Evolutionary conservation across 2,797 vertebrate species (phyloP), one percentile per base, ranked within the genome.

Genomic region (Poecile montanus): DNA sequence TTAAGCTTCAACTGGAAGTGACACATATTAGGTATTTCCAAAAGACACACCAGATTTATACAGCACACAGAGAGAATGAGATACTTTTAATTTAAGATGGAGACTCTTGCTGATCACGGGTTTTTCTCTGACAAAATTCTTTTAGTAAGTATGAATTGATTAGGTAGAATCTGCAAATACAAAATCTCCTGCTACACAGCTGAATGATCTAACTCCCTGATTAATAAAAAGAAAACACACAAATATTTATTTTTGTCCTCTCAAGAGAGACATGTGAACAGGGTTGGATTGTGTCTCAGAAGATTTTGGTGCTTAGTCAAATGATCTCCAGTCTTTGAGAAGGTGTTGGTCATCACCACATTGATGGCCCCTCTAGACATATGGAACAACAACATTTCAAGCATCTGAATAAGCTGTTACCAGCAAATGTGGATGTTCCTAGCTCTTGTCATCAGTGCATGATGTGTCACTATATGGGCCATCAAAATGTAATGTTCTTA

Each of bases 21-120:
- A 91, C 73, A 84, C 32, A 14, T 90, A 62, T 16, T 75, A 78
- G 62, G 53, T 78, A 81, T 86, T 94, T 93, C 51, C 73, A 89
- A 92, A 94, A 92, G 47, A 67, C 51, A 56, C 0, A 0, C 19
- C 36, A 63, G 56, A 89, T 89, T 91, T 86, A 61, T 51, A 50
- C 20, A 85, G 26, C 76, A 78, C 38, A 60, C 36, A 44, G 60
- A 72, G 45, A 76, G 25, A 85, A 91, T 8, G 27, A 74, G 20
- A n/a, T 16, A 16, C 40, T 91, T 93, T 78, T 81, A 50, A 68
- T 91, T 72, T 7, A 14, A 88, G 21, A 23, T 72, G 78, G 74
- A 86, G 60, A 47, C 11, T 88, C 21, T 16, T 57, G 82, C 42
- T 92, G 34, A 29, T 88, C 26, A 3, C 17, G 83, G 68, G 11